These are phyloP conservation scores for Phortica magna DNA, from an alignment of 2,888 invertebrate species.

Conservation along the genomic window DNA sequence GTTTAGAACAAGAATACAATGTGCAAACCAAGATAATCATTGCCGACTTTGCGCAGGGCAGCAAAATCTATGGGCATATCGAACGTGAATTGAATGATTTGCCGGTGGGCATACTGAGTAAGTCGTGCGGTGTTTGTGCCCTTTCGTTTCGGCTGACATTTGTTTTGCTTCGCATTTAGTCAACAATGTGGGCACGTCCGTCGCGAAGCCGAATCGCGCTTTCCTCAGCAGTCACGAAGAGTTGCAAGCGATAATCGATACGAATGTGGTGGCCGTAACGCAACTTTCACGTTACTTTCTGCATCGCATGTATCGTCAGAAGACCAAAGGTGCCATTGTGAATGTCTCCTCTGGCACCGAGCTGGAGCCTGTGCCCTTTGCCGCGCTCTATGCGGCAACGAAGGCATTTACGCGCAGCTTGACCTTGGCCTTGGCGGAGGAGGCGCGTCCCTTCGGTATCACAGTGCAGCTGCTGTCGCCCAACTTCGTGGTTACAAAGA, in stretches of 20 bases:
- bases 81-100: slow-evolving; percentile 84
- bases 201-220: slow-evolving; percentile 86
- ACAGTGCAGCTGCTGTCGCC: slow-evolving; percentile 91
- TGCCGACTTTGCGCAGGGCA: slow-evolving; percentile 88
- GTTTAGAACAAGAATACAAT: slow-evolving; percentile 79
- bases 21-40: slow-evolving; percentile 85
- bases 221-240: slow-evolving; percentile 84
- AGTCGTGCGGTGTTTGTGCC: slow-evolving; percentile 52
- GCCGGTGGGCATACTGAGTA: slow-evolving; percentile 90
- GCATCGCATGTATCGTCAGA: slow-evolving; percentile 85
- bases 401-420: slow-evolving; percentile 89
- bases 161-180: slow-evolving; percentile 79
- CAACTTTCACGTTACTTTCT: slow-evolving; percentile 88
- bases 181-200: slow-evolving; percentile 79
- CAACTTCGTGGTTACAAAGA: slow-evolving; percentile 90
- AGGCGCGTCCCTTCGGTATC: slow-evolving; percentile 86
- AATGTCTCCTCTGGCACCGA: slow-evolving; percentile 94
- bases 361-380: slow-evolving; percentile 88
- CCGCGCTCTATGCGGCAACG: slow-evolving; percentile 92
- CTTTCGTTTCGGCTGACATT: background rate
- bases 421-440: slow-evolving; percentile 88
- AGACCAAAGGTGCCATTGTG: slow-evolving; percentile 87
- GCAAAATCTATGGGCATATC: slow-evolving; percentile 84
- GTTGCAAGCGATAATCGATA: slow-evolving; percentile 88
- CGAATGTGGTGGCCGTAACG: slow-evolving; percentile 92